Conservation (phyloP, 2,797 vertebrate species). For the Myiothlypis chrysogaster region DNA sequence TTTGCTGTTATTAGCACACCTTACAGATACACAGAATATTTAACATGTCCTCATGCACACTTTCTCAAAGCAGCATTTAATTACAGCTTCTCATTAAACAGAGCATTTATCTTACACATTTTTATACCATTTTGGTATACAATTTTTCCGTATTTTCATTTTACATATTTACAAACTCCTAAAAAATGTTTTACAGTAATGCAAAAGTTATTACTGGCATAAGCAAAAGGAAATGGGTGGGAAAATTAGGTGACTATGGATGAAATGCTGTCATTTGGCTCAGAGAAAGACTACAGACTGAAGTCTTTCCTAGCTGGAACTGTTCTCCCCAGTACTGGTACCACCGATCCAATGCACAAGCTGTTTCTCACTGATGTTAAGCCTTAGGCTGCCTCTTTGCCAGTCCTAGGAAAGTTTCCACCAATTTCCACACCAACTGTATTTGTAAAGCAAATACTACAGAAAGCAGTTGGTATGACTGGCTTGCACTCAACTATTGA, state of each 20-base stretch:
- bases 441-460: background rate
- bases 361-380: background rate
- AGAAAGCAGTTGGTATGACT: background rate
- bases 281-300: background rate
- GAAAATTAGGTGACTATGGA: background rate
- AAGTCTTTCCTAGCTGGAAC: background rate
- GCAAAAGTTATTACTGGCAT: constrained; percentile 38
- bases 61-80: constrained; percentile 32
- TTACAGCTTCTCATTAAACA: constrained; percentile 46
- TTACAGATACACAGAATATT: background rate
- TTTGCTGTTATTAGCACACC: background rate
- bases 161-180: constrained; percentile 71
- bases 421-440: background rate
- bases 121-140: constrained; percentile 56
- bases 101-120: constrained; percentile 47
- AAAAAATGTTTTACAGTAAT: constrained; percentile 66
- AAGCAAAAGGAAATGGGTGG: constrained; percentile 12
- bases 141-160: constrained; percentile 36
- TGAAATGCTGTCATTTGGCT: constrained; percentile 13
- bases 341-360: background rate
- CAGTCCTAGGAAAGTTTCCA: background rate
- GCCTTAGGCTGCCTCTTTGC: background rate
- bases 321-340: background rate
- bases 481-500: background rate
- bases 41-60: constrained; percentile 1